Evolutionary conservation across 2,797 vertebrate genomes (phyloP).

Genomic region (Fratercula arctica): DNA sequence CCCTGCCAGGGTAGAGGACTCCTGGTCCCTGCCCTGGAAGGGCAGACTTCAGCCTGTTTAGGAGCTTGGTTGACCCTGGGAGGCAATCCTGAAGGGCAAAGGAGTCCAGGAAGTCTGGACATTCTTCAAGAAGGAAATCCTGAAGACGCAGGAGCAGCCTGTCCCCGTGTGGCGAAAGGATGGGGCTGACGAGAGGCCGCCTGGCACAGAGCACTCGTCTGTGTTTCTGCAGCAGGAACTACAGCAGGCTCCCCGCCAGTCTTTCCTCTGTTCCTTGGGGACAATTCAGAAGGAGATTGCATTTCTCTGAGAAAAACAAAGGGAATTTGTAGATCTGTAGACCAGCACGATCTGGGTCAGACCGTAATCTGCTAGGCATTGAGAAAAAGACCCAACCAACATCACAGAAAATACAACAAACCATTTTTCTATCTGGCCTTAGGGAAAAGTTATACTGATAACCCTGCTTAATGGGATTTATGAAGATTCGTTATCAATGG

Average conservation of each 20-base stretch:
- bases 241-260: background rate
- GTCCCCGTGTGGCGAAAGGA: background rate
- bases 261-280: background rate
- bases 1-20: background rate
- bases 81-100: background rate
- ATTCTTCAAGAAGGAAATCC: background rate
- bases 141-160: background rate
- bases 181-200: background rate
- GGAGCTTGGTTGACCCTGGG: background rate
- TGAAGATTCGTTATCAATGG: background rate
- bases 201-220: fast-evolving
- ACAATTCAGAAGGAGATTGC: background rate
- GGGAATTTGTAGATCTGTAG: background rate
- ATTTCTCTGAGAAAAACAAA: background rate
- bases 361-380: background rate
- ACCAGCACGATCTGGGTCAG: background rate
- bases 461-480: background rate
- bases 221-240: background rate
- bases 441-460: background rate
- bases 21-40: background rate
- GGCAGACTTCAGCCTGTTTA: no score
- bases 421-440: background rate
- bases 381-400: background rate
- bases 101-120: background rate
- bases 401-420: background rate